Conservation (phyloP, 2,888 invertebrate genomes). For the Unio pictorum region DNA sequence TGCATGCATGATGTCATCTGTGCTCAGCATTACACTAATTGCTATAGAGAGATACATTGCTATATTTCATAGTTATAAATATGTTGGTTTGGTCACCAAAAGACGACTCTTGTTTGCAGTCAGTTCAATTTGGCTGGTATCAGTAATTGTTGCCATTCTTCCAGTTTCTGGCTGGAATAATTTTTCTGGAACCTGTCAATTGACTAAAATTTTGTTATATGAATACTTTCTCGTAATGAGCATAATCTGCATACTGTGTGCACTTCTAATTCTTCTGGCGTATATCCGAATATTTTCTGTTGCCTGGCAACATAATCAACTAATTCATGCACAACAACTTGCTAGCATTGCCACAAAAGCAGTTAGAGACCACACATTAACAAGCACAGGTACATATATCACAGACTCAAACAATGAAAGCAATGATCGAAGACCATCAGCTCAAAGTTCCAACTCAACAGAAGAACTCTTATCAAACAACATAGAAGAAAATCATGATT, state of each 20-base stretch:
- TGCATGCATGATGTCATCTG: slow-evolving; percentile 32
- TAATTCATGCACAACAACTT: slow-evolving; percentile 18
- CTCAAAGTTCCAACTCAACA: too few species aligned
- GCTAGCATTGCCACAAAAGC: neutral
- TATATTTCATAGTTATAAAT: slow-evolving; percentile 21
- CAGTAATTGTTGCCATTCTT: slow-evolving; percentile 19
- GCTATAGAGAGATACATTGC: slow-evolving; percentile 28
- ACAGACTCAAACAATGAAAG: too few species aligned
- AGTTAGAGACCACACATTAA: too few species aligned
- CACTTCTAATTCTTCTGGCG: slow-evolving; percentile 23
- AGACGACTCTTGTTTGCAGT: slow-evolving; percentile 10
- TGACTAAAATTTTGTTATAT: slow-evolving; percentile 21
- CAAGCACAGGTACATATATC: too few species aligned
- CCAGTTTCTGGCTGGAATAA: slow-evolving; percentile 31
- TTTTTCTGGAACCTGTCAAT: slow-evolving; percentile 14
- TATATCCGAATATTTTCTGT: slow-evolving; percentile 27
- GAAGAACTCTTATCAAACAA: too few species aligned
- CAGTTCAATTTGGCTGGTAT: slow-evolving; percentile 20
- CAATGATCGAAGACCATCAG: too few species aligned
- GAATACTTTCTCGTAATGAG: slow-evolving; percentile 28
- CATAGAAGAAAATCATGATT: too few species aligned
- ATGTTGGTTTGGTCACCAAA: slow-evolving; percentile 20
- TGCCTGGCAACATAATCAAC: slow-evolving; percentile 19
- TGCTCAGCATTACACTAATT: slow-evolving; percentile 23
- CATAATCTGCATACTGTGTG: slow-evolving; percentile 25